A percentile compares a stretch with the other conserved stretches of the same genome.
phyloP scores from a whole-genome alignment of 2,113 vertebrate species.

The Hippocampus mohnikei region DNA sequence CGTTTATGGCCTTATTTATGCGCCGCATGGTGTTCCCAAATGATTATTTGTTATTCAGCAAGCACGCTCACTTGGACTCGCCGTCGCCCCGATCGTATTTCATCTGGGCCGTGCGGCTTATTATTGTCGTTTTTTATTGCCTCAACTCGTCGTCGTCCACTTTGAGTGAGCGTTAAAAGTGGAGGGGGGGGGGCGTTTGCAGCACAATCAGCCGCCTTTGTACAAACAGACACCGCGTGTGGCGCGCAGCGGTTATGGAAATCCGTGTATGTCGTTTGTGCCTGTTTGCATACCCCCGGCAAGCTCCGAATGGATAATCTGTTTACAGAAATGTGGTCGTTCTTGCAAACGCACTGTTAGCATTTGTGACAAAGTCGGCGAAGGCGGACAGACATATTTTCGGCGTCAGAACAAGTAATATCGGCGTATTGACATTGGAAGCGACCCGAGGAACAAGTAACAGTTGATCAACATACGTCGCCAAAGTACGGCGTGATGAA shows the following conservation, averaged over 20 bases:
- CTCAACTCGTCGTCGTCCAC: not conserved
- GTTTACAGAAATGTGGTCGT: not conserved
- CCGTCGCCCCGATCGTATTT: not conserved
- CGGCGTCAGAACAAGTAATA: not conserved
- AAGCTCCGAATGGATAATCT: conserved; percentile 1
- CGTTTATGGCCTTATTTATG: conserved; percentile 4
- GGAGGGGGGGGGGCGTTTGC: not conserved
- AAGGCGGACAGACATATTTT: not conserved
- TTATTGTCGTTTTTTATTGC: not conserved
- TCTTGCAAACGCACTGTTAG: not conserved
- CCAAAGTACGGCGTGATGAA: no score
- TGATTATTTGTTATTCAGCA: not conserved
- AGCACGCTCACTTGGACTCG: not conserved
- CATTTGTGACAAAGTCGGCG: not conserved
- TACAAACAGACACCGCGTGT: not conserved
- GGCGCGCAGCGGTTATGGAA: conserved; percentile 1
- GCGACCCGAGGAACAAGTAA: not conserved
- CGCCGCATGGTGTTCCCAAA: not conserved
- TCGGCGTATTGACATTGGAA: not conserved
- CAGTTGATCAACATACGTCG: no score
- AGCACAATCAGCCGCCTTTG: conserved; percentile 4
- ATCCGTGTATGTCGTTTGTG: not conserved
- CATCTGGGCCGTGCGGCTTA: not conserved
- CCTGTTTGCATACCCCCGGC: not conserved
- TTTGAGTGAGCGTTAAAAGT: conserved; percentile 1